Percentiles rank a stretch among this genome's conserved stretches.
Conservation (phyloP, 2,888 invertebrate species). For the Polietes domitor region DNA sequence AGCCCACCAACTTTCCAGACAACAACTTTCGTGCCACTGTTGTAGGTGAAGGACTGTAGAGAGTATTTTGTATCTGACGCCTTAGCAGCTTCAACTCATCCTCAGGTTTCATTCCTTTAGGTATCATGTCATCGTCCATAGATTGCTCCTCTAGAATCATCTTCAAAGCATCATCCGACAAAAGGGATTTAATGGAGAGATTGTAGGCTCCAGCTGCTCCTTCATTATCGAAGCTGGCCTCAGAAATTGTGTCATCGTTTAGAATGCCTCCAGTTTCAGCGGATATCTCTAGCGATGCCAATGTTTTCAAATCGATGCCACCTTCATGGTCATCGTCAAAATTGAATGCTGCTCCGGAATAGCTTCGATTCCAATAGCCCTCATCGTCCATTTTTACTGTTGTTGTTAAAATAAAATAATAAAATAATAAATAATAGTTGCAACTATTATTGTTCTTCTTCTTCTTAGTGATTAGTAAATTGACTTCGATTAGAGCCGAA, state of each 20-base stretch:
- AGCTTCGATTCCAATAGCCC: constrained; percentile 91
- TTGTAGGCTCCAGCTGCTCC: constrained; percentile 72
- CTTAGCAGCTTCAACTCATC: constrained; percentile 79
- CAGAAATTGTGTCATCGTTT: constrained; percentile 78
- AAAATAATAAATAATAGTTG: too few species aligned
- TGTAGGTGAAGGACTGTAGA: constrained; percentile 77
- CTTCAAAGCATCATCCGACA: constrained; percentile 77
- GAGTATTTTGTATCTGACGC: constrained; percentile 75
- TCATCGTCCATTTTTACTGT: constrained; percentile 82
- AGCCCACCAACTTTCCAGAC: constrained; percentile 82
- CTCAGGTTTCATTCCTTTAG: constrained; percentile 78
- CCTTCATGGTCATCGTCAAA: constrained; percentile 91
- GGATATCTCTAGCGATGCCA: constrained; percentile 71
- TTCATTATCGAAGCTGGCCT: constrained; percentile 78
- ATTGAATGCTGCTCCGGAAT: constrained; percentile 87
- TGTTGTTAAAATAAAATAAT: not conserved
- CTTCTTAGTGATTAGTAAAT: too few species aligned
- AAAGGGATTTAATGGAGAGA: constrained; percentile 77
- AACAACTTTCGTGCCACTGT: constrained; percentile 79
- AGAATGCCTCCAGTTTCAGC: constrained; percentile 70
- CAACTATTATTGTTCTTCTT: too few species aligned
- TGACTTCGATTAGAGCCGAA: too few species aligned
- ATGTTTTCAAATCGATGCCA: constrained; percentile 50
- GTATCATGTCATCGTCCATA: constrained; percentile 74
- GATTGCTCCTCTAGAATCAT: constrained; percentile 76